Conservation (phyloP, 2,113 vertebrate genomes). For the Anguilla rostrata region DNA sequence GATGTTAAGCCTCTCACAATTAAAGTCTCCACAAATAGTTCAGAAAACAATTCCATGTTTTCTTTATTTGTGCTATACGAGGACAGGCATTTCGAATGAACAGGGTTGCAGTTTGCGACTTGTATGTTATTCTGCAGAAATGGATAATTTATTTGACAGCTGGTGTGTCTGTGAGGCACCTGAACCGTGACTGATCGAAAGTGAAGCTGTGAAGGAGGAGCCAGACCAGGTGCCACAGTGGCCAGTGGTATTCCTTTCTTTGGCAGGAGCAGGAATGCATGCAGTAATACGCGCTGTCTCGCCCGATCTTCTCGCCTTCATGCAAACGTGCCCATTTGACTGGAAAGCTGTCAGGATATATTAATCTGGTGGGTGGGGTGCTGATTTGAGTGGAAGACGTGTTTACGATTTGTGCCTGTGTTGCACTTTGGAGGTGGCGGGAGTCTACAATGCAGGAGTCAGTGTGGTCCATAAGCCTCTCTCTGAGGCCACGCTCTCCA, state of each 20-base stretch:
- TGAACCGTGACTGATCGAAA: conserved; percentile 20
- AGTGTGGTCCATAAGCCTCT: neutral
- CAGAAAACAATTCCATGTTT: neutral
- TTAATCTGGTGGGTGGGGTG: conserved; percentile 37
- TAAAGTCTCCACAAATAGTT: neutral
- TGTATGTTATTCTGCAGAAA: neutral
- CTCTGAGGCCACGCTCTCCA: neutral
- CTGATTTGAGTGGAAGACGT: conserved; percentile 5
- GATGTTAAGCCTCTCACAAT: no score
- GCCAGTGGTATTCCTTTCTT: conserved; percentile 39
- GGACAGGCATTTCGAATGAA: neutral
- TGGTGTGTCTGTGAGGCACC: neutral
- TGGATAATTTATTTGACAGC: neutral
- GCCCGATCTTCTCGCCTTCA: conserved; percentile 55
- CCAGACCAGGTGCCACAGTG: conserved; percentile 31
- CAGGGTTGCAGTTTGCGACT: neutral
- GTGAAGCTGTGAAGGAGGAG: conserved; percentile 18
- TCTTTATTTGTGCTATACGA: neutral
- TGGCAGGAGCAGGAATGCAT: conserved; percentile 51
- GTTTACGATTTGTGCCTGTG: neutral
- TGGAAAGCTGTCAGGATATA: conserved; percentile 63
- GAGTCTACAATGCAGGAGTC: neutral
- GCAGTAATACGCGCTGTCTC: conserved; percentile 53
- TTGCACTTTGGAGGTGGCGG: neutral
- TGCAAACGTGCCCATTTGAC: conserved; percentile 60